Evolutionary conservation across 1,140 invertebrate genomes (phyloP).

Genomic region (Caenorhabditis latens): DNA sequence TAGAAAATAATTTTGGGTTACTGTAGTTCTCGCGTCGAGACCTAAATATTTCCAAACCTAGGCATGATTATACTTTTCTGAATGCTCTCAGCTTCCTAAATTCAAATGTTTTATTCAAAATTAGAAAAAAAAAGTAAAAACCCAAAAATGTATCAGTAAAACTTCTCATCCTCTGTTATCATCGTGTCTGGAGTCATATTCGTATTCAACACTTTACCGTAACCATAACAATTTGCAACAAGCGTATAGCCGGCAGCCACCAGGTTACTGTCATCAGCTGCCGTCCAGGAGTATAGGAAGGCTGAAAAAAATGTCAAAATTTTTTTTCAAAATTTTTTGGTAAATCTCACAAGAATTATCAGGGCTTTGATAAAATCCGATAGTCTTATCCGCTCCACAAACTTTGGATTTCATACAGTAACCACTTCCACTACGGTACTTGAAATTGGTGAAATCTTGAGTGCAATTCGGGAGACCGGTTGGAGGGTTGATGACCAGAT

Average conservation of each 20-base stretch:
- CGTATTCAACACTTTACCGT: not conserved
- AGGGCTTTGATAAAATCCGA: not conserved
- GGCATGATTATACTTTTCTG: no score
- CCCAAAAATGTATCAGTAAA: not conserved
- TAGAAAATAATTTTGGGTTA: conserved; percentile 2
- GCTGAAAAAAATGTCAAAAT: not conserved
- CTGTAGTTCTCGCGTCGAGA: not conserved
- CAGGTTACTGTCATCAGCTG: not conserved
- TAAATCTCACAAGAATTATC: conserved; percentile 22
- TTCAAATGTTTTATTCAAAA: no score
- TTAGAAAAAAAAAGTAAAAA: no score
- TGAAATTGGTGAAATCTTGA: not conserved
- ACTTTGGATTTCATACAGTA: conserved; percentile 25
- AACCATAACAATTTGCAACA: not conserved
- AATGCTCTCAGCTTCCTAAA: no score
- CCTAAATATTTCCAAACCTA: not conserved
- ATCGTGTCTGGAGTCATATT: not conserved
- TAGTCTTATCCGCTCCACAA: not conserved
- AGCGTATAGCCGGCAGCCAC: not conserved
- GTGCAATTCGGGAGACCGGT: conserved; percentile 3
- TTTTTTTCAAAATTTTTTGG: not conserved
- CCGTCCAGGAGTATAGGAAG: not conserved
- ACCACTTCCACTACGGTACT: conserved; percentile 17
- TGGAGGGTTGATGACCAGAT: not conserved
- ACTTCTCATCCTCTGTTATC: not conserved